phyloP scores from a whole-genome alignment of 2,888 invertebrate genomes.

The Eucera pruinosa region DNA sequence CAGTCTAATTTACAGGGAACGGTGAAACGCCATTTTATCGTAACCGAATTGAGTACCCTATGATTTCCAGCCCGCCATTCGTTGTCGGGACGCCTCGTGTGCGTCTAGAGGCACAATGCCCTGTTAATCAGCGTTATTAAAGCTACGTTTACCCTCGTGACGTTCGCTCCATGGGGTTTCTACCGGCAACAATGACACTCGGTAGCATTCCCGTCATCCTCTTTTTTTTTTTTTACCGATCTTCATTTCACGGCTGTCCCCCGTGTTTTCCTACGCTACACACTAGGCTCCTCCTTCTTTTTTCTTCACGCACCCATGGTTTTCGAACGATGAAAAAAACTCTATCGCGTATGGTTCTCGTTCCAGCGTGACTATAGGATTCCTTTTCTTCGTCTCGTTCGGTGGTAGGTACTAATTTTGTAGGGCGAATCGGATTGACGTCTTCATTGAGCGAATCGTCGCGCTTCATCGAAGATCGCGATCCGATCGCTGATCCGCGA shows the following conservation, averaged over 20 bases:
- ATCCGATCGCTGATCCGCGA: slow-evolving; percentile 24
- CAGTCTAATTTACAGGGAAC: too few relatives aligned
- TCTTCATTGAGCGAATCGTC: slow-evolving; percentile 56
- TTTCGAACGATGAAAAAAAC: neutral
- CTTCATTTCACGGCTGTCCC: slow-evolving; percentile 41
- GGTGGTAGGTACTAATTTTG: slow-evolving; percentile 22
- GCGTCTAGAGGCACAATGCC: slow-evolving; percentile 65
- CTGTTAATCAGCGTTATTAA: slow-evolving; percentile 78
- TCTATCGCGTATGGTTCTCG: neutral
- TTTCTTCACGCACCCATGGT: neutral
- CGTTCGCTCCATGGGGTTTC: slow-evolving; percentile 71
- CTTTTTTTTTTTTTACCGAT: slow-evolving; percentile 36
- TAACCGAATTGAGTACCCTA: too few relatives aligned
- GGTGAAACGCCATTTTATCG: too few relatives aligned
- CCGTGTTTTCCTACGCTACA: slow-evolving; percentile 1
- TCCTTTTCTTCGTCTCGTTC: neutral
- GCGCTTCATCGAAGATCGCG: slow-evolving; percentile 30
- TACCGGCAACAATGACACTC: slow-evolving; percentile 51
- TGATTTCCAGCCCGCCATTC: too few relatives aligned
- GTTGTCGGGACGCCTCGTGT: slow-evolving; percentile 31
- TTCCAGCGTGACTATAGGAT: slow-evolving; percentile 9
- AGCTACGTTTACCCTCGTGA: slow-evolving; percentile 71
- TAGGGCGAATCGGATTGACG: slow-evolving; percentile 50
- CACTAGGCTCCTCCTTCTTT: neutral
- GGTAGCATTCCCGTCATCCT: slow-evolving; percentile 39